Conservation (phyloP, 2,888 invertebrate genomes). For the Ferdinandea cuprea region DNA sequence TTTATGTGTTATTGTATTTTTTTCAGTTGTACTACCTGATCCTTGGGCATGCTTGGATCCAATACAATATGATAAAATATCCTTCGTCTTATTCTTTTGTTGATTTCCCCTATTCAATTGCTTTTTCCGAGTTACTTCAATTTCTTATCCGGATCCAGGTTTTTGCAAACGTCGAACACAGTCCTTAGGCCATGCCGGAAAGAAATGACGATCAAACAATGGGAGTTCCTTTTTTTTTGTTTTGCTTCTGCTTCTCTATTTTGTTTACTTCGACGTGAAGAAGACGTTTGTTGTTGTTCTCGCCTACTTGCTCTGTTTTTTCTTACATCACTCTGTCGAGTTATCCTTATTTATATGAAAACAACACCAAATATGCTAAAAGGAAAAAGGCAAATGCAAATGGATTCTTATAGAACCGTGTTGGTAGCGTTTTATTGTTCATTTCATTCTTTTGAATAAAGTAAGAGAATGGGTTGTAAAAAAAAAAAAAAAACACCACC, state of each 20-base stretch:
- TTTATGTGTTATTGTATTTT: background rate
- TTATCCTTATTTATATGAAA: constrained; percentile 61
- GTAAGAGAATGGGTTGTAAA: constrained; percentile 21
- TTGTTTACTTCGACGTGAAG: constrained; percentile 22
- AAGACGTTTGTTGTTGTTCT: constrained; percentile 36
- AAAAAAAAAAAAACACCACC: background rate
- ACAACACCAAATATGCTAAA: constrained; percentile 31
- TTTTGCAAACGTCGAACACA: constrained; percentile 43
- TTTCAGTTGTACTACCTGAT: constrained; percentile 8
- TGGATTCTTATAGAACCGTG: constrained; percentile 45
- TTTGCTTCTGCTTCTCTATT: constrained; percentile 17
- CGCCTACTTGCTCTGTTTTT: constrained; percentile 7
- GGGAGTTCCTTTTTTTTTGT: constrained; percentile 22
- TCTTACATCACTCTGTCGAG: constrained; percentile 26
- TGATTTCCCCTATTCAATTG: constrained; percentile 56
- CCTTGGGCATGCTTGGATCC: constrained; percentile 7
- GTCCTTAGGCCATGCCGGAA: constrained; percentile 43
- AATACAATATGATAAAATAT: constrained; percentile 33
- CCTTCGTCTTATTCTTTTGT: constrained; percentile 33
- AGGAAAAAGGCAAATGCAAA: constrained; percentile 43
- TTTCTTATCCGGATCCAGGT: constrained; percentile 52
- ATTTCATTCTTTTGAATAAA: constrained; percentile 40
- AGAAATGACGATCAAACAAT: constrained; percentile 56
- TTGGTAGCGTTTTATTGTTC: constrained; percentile 46
- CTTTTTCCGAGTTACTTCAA: constrained; percentile 39